Percentiles rank a stretch among this genome's conserved stretches.
Evolutionary conservation across 2,797 vertebrate genomes (phyloP).

Genomic region (Hozukius guyotensis): DNA sequence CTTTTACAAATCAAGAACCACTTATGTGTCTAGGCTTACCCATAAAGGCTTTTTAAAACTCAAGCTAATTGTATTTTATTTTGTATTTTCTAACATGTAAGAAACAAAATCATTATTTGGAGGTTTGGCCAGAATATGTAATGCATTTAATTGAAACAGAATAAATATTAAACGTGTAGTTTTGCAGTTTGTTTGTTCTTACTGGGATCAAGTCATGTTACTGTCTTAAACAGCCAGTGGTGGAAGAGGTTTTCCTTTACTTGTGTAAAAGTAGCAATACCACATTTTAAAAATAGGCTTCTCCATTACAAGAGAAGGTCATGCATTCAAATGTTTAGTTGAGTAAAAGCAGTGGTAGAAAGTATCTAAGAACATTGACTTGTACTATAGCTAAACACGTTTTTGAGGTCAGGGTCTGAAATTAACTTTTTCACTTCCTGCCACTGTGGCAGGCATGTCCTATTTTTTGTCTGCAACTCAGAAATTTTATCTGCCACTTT

Average conservation of each 20-base stretch:
- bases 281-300: background rate
- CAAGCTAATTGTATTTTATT: slow-evolving; percentile 85
- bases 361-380: background rate
- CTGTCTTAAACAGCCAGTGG: background rate
- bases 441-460: too few species aligned
- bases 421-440: too few species aligned
- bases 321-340: background rate
- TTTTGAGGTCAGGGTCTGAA: background rate
- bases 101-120: slow-evolving; percentile 84
- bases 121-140: slow-evolving; percentile 86
- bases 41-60: slow-evolving; percentile 84
- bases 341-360: background rate
- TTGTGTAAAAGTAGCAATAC: background rate
- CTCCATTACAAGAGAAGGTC: background rate
- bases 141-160: slow-evolving; percentile 90
- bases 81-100: slow-evolving; percentile 83
- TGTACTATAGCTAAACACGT: background rate
- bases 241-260: background rate
- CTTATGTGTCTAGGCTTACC: slow-evolving; percentile 84
- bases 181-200: slow-evolving; percentile 49
- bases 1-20: slow-evolving; percentile 82
- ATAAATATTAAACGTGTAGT: slow-evolving; percentile 81
- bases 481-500: too few species aligned
- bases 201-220: background rate
- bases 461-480: too few species aligned